Conservation (phyloP, 2,888 invertebrate species). For the Trachelus stipa region DNA sequence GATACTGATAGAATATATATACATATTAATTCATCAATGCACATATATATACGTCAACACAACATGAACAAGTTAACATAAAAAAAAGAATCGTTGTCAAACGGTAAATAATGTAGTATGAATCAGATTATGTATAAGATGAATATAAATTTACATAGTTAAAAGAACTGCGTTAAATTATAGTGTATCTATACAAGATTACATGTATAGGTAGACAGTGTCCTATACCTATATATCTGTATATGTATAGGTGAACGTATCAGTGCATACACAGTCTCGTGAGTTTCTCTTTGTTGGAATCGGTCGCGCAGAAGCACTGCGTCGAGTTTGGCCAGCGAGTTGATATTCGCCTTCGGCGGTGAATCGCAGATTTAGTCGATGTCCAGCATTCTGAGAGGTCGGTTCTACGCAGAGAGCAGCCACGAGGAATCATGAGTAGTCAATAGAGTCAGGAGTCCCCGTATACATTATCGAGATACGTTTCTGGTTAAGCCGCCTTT, state of each 20-base stretch:
- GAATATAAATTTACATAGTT: background rate
- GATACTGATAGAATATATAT: no score
- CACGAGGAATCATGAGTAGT: background rate
- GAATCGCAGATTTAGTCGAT: slow-evolving; percentile 53
- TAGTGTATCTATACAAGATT: background rate
- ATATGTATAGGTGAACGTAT: background rate
- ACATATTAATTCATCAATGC: no score
- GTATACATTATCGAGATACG: background rate
- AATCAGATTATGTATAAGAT: background rate
- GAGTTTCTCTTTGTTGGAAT: slow-evolving; percentile 24
- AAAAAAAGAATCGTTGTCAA: background rate
- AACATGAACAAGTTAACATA: background rate
- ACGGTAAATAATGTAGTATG: background rate
- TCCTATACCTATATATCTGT: background rate
- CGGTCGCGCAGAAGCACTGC: slow-evolving; percentile 41
- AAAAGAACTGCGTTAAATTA: background rate
- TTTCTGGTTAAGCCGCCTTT: background rate
- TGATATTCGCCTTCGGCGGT: slow-evolving; percentile 31
- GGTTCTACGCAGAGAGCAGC: slow-evolving; percentile 23
- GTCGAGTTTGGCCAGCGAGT: slow-evolving; percentile 28
- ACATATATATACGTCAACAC: background rate
- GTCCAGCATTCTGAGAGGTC: slow-evolving; percentile 44
- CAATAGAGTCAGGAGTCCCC: background rate
- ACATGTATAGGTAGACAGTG: background rate
- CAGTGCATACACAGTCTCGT: slow-evolving; percentile 9